phyloP scores from a whole-genome alignment of 1,140 invertebrate genomes.

The Diabrotica undecimpunctata region DNA sequence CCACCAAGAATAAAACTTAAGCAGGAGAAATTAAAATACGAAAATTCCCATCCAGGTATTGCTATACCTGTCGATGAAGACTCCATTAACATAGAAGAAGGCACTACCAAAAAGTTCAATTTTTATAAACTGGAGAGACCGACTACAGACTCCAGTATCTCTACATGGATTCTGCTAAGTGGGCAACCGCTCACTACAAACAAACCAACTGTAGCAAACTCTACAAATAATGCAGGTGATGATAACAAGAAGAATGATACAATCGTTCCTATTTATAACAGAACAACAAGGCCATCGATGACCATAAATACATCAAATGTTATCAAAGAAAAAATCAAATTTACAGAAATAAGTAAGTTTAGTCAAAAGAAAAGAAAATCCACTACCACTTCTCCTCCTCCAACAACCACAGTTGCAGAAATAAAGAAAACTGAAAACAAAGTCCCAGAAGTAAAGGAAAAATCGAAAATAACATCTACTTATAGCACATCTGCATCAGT shows the following conservation, averaged over 20 bases:
- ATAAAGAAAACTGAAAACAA: slow-evolving; percentile 9
- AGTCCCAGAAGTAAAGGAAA: slow-evolving; percentile 6
- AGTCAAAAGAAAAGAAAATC: slow-evolving; percentile 5
- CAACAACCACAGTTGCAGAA: neutral
- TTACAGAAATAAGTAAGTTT: slow-evolving; percentile 20
- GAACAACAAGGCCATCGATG: slow-evolving; percentile 31
- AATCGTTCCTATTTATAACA: neutral
- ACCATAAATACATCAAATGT: slow-evolving; percentile 16
- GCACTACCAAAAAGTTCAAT: slow-evolving; percentile 39
- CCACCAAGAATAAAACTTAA: slow-evolving; percentile 59
- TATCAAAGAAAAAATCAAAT: slow-evolving; percentile 17
- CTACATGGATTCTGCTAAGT: slow-evolving; percentile 72
- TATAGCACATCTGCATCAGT: slow-evolving; percentile 38
- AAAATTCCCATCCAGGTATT: slow-evolving; percentile 55
- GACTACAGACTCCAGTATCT: slow-evolving; percentile 63
- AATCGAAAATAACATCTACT: slow-evolving; percentile 21
- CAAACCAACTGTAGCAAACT: slow-evolving; percentile 40
- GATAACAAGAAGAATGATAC: neutral
- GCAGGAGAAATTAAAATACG: slow-evolving; percentile 48
- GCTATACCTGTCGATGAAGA: slow-evolving; percentile 55
- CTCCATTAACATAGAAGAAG: slow-evolving; percentile 44
- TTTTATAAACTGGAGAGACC: slow-evolving; percentile 50
- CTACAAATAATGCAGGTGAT: slow-evolving; percentile 20
- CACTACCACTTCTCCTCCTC: neutral
- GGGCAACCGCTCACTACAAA: slow-evolving; percentile 48